Base-by-base conservation (phyloP, 2,113 vertebrate genomes). In the Toxotes jaculatrix region DNA sequence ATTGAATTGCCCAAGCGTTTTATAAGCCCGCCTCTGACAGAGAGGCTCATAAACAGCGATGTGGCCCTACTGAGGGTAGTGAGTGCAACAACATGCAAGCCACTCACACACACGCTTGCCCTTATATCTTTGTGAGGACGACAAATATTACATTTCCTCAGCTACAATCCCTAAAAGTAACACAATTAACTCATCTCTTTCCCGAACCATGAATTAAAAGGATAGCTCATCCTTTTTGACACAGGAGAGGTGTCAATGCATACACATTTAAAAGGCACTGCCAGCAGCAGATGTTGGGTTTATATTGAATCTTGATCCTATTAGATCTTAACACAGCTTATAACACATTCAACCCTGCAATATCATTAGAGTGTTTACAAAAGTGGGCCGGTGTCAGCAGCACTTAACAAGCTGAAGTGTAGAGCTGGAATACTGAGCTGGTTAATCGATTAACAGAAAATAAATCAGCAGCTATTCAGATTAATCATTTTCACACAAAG, bases 1-100 rank as follows among this genome's bases (percentile, higher is more conserved):
- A 89, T 89, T 88, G 91, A 88, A 90, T 90, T 61, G 86, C 69
- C 86, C 61, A 23, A 80, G 81, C 72, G 53, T 88, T 94, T 93
- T 92, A 94, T 90, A 92, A 88, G 79, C 60, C 86, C 34, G 66
- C 71, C 83, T 88, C 78, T 85, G 92, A 92, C 83, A 92, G 83
- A 72, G 88, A 82, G 77, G 83, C 90, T 92, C 91, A 88, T 91
- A 92, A 93, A 92, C 82, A 85, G 84, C 31, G 34, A 59, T 77
- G 84, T 82, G 74, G 78, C 68, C 56, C 87, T 40, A 65, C 68
- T 45, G 87, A 88, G 83, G 55, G 71, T 23, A 61, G 66, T 13
- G 43, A 84, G 74, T 27, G 82, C 74, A 70, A 76, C 77, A 80
- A 67, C 86, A 84, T 8, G 36, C 67, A 40, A 73, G 27, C 57